Evolutionary conservation across 2,888 invertebrate species (phyloP).

Genomic region (Oligia fasciuncula): DNA sequence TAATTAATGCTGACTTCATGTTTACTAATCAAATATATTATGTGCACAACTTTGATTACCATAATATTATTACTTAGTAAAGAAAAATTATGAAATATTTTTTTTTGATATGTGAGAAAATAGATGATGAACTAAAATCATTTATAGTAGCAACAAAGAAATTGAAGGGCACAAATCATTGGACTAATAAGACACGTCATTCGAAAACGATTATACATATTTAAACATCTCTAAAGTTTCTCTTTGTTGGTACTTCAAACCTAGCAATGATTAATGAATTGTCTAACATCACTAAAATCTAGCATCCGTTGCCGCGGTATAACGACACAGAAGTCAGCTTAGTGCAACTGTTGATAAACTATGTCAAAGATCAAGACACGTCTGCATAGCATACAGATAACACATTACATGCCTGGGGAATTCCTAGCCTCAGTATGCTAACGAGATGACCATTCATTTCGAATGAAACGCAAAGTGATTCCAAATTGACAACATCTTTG

Average conservation of each 20-base stretch:
- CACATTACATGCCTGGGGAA: constrained; percentile 43
- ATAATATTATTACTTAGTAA: neutral
- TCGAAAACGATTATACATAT: neutral
- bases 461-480: constrained; percentile 32
- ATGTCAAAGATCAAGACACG: constrained; percentile 53
- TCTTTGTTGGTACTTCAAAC: neutral
- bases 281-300: constrained; percentile 8
- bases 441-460: constrained; percentile 35
- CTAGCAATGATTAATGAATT: neutral
- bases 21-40: constrained; percentile 31
- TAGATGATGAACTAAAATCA: neutral
- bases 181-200: neutral
- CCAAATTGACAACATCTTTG: constrained; percentile 36
- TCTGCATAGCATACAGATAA: constrained; percentile 44
- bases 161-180: neutral
- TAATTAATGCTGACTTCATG: constrained; percentile 48
- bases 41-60: constrained; percentile 9
- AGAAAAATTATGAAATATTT: neutral
- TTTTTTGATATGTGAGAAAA: neutral
- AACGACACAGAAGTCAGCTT: constrained; percentile 30
- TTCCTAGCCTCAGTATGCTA: constrained; percentile 45
- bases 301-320: constrained; percentile 9
- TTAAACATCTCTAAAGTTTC: neutral
- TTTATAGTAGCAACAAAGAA: neutral
- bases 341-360: constrained; percentile 46